A percentile compares a stretch with the other conserved stretches of the same genome.
Evolutionary conservation across 2,797 vertebrate species (phyloP).

Genomic region (Poecilia wingei): DNA sequence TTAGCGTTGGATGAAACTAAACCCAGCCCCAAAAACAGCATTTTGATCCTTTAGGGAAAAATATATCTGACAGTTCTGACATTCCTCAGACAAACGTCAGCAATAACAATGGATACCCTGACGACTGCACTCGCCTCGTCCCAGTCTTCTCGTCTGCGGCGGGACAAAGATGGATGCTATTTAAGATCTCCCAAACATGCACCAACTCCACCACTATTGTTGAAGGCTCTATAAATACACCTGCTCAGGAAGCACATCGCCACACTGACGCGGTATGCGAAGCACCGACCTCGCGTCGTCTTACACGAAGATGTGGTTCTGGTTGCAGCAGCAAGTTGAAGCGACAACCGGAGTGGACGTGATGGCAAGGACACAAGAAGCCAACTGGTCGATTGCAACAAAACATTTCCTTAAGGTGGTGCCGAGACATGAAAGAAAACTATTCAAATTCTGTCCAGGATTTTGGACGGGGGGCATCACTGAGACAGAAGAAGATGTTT

Average conservation of each 20-base stretch:
- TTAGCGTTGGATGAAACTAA: neutral
- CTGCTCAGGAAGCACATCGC: slow-evolving; percentile 49
- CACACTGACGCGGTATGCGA: slow-evolving; percentile 39
- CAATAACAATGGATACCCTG: slow-evolving; percentile 43
- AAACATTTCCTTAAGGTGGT: neutral
- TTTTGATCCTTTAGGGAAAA: neutral
- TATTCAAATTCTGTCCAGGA: neutral
- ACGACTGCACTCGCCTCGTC: slow-evolving; percentile 10
- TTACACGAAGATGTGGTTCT: slow-evolving; percentile 51
- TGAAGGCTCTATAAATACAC: slow-evolving; percentile 66
- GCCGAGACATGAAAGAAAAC: neutral
- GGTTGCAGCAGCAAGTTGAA: slow-evolving; percentile 26
- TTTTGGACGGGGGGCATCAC: neutral
- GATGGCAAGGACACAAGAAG: neutral
- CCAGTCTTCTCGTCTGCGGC: slow-evolving; percentile 18
- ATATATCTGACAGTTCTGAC: neutral
- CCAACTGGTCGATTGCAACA: neutral
- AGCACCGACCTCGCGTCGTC: slow-evolving; percentile 58
- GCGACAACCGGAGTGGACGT: neutral
- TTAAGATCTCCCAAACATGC: slow-evolving; percentile 33
- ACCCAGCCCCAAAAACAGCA: neutral
- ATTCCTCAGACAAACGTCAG: slow-evolving; percentile 3
- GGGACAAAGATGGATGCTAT: slow-evolving; percentile 50
- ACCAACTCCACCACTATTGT: slow-evolving; percentile 29
- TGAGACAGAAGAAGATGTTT: neutral